Base-by-base conservation (phyloP, 2,797 vertebrate genomes). In the Danio aesculapii region DNA sequence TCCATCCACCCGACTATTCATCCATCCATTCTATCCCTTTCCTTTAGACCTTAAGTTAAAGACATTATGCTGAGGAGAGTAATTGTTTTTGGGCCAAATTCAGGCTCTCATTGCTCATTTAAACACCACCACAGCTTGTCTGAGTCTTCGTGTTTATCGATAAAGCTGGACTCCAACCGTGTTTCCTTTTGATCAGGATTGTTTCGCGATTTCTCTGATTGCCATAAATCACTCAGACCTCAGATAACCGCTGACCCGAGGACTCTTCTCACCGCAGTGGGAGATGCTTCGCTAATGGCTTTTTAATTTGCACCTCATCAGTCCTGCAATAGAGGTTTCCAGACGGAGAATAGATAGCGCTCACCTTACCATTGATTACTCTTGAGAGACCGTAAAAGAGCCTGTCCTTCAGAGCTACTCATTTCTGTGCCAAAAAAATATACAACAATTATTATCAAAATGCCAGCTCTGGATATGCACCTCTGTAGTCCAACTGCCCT, bases 221-320 rank as follows among this genome's bases (percentile, higher is more conserved):
- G 46, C 16, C 50, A 52, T 79, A 30, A 79, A 62, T 71, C 57
- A 46, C 57, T 72, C 39, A 41, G 47, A 63, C 55, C 64, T 70
- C 12, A 78, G 21, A 41, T 68, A 63, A 61, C 57, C 41, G 16
- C 77, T 72, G 17, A 71, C n/a, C 67, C 6, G 47, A 19, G 49
- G 17, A 72, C 58, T 52, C 59, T 12, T 17, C 61, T 46, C 77
- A n/a, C 69, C 13, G 6, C 47, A 0, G 19, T 12, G 39, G 13
- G 39, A 79, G 68, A 63, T n/a, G 47, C 49, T 53, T 63, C 49
- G 30, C 68, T 79, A 79, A 79, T 72, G 49, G 77, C 58, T 64
- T 79, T 70, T 79, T 79, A 72, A 79, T 79, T 71, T 71, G 67
- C 77, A 72, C 57, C 68, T 63, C 58, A 72, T 79, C 77, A 79